Evolutionary conservation across 2,797 vertebrate species (phyloP).

Genomic region (Halcyon badia): DNA sequence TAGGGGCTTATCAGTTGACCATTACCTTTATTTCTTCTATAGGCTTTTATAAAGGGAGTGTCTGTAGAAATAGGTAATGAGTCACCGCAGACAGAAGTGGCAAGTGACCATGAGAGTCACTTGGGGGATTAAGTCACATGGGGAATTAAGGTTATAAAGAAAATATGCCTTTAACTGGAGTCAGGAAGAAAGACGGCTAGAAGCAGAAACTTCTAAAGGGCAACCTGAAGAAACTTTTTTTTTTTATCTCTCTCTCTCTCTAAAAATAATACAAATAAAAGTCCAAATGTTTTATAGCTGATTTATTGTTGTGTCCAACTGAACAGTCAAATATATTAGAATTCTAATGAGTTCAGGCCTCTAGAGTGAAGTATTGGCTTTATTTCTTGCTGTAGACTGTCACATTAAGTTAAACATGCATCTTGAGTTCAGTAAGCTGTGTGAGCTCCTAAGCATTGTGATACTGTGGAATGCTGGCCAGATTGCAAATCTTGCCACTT

Average conservation of each 20-base stretch:
- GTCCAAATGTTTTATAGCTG: background rate
- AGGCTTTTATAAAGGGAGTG: conserved; percentile 11
- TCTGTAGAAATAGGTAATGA: conserved; percentile 11
- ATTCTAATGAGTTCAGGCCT: background rate
- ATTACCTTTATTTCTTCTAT: background rate
- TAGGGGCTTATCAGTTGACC: background rate
- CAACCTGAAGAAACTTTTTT: background rate
- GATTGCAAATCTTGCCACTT: background rate
- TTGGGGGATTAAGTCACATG: too few species aligned
- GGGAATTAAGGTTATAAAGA: background rate
- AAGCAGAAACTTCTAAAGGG: background rate
- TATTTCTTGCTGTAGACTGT: background rate
- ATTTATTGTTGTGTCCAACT: background rate
- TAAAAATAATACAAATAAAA: background rate
- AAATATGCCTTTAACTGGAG: background rate
- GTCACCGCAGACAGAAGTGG: background rate
- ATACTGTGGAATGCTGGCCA: background rate
- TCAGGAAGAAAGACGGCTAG: background rate
- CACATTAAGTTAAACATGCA: background rate
- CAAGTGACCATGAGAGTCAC: background rate
- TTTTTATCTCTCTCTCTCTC: too few species aligned
- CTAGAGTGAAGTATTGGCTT: background rate
- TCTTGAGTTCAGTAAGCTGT: background rate
- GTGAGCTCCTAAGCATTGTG: background rate
- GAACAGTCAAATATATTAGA: background rate